Conservation (phyloP, 2,113 vertebrate genomes). For the Ceuthmochares aereus region DNA sequence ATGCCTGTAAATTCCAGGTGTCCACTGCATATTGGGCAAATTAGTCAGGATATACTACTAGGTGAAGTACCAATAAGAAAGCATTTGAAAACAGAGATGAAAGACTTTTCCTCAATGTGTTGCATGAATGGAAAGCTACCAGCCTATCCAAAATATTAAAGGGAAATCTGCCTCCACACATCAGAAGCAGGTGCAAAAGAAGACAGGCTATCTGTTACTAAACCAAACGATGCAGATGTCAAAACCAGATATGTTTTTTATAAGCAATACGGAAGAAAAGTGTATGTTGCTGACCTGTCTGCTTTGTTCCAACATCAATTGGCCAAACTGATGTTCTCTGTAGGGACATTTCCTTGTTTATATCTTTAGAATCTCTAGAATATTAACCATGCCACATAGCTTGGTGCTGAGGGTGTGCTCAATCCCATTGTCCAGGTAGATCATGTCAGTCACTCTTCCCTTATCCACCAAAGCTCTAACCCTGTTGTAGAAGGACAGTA, state of each 20-base stretch:
- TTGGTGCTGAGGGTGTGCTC: background rate
- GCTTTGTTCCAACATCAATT: background rate
- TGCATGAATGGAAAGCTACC: background rate
- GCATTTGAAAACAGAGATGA: background rate
- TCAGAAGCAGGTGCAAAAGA: background rate
- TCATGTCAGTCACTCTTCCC: background rate
- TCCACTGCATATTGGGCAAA: background rate
- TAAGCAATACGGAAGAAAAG: background rate
- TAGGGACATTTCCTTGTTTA: background rate
- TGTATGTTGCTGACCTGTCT: background rate
- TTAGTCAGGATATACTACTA: background rate
- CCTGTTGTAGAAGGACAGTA: too few relatives aligned
- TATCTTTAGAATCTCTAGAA: background rate
- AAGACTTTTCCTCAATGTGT: background rate
- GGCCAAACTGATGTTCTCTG: rapidly evolving
- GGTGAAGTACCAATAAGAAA: background rate
- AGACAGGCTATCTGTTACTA: background rate
- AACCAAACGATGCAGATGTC: background rate
- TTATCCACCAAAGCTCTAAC: background rate
- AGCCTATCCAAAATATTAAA: background rate
- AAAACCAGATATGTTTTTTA: background rate
- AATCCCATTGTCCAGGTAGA: background rate
- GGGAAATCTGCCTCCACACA: background rate
- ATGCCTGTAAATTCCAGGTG: background rate
- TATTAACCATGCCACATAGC: background rate